Base-by-base conservation (phyloP, 2,113 vertebrate species). In the Gulo gulo region DNA sequence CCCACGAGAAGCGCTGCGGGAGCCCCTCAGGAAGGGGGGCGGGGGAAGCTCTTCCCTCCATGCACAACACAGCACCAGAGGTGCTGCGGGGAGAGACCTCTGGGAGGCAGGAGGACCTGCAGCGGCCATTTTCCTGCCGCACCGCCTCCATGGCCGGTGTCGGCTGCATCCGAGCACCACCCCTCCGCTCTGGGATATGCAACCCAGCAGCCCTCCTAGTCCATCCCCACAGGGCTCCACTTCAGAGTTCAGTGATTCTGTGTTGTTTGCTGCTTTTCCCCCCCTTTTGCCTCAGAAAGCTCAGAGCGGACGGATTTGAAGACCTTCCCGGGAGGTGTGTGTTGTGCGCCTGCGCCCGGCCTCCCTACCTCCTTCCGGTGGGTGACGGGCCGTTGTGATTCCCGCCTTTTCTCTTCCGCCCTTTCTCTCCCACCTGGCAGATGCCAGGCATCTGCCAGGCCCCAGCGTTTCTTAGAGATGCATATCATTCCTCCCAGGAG, bases 391-490 rank as follows among this genome's bases (percentile, higher is more conserved):
- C 89, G 71, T 88, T 84, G 57, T 45, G 61, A 36, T 31, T 61
- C 12, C 88, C 0, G 3, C 79, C 92, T 90, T 91, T 97, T 96
- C 88, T 79, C 88, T 74, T 24, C 91, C 89, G 85, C 61, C 61
- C 89, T 57, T 57, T 57, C 18, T 57, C 57, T 57, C 57, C 67
- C 95, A 79, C 88, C 90, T 95, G 84, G n/a, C n/a, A n/a, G n/a
- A 97, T 98, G 93, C 96, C 96, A 95, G 5, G 31, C 29, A 15
- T 67, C 31, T 2, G 7, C 6, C 14, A 34, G 63, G 63, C 31
- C 76, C 93, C 52, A 63, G 52, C 92, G 69, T 97, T 95, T 91
- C 97, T 98, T 47, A 90, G 91, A 97, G 88, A 82, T 92, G 95
- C 65, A 52, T 95, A 82, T 88, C 26, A 89, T 85, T 98, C 97